Evolutionary conservation across 2,113 vertebrate species (phyloP).

Genomic region (Alectura lathami): DNA sequence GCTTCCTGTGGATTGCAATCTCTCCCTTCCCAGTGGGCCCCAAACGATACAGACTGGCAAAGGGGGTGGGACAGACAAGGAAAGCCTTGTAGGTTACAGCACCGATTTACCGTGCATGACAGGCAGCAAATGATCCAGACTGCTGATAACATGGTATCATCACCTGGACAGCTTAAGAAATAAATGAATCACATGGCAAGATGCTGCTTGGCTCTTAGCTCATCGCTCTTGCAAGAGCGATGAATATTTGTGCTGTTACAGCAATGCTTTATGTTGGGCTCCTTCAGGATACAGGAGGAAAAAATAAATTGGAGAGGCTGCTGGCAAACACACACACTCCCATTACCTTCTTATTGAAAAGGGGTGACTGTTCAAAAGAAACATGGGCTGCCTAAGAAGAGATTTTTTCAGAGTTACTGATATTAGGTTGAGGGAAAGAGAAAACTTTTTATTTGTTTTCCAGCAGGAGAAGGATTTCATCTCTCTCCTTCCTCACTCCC

Average conservation of each 20-base stretch:
- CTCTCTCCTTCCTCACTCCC: not conserved
- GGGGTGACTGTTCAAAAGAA: not conserved
- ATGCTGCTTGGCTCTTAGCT: not conserved
- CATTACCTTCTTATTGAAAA: not conserved
- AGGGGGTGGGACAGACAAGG: not conserved
- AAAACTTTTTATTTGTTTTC: not conserved
- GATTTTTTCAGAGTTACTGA: not conserved
- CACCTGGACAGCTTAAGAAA: not conserved
- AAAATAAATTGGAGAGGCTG: not conserved
- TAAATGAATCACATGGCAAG: not conserved
- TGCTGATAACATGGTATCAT: not conserved
- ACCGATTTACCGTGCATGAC: not conserved
- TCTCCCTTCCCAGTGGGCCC: not conserved
- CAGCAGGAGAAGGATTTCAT: not conserved
- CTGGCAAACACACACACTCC: not conserved
- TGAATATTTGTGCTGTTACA: not conserved
- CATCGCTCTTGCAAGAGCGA: not conserved
- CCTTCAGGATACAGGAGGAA: not conserved
- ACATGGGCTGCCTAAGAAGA: not conserved
- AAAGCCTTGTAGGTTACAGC: not conserved
- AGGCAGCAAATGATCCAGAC: not conserved
- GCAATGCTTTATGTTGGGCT: not conserved
- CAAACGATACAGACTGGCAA: not conserved
- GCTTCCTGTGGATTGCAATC: not conserved
- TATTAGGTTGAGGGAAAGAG: accelerated